Base-by-base conservation (phyloP, 2,797 vertebrate genomes). In the Cossypha dichroa region DNA sequence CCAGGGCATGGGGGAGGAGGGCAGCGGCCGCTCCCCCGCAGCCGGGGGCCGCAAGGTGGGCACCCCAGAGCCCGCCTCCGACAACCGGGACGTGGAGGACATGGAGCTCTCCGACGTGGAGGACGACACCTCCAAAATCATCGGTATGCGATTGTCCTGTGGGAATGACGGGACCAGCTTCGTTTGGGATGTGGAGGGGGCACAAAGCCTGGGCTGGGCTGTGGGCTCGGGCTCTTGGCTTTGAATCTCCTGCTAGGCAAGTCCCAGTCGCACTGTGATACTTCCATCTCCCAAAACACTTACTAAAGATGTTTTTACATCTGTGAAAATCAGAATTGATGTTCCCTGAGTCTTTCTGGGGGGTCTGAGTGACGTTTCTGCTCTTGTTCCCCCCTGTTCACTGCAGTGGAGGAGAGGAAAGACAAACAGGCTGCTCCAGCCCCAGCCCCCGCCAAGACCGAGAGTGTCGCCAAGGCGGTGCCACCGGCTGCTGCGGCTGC, bases 91-190 rank as follows among this genome's bases (percentile, higher is more conserved):
- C 2, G 98, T 98, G 82, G 99, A 99, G 54, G 99, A 99, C 97
- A 99, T 99, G 99, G 99, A 99, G 43, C 98, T 99, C 85, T 99
- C 99, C 0, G 99, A 99, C 1, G 99, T 99, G 81, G 99, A 99
- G 84, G 98, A 98, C 0, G 98, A 99, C 21, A 88, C 97, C 0
- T 94, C 98, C 0, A 97, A 97, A 85, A 98, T 98, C 56, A 98
- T 98, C 16, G 99, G 99, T 99, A 97, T 0, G 97, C 80, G 4
- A 0, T 13, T 4, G 31, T 23, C 1, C 1, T 3, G 62, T 8
- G 15, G 83, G 22, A 20, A 7, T 36, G 36, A 38, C 1, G 15
- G 16, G 15, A 4, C 2, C 4, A 13, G 58, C 60, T 40, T 13
- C 4, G 0, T 5, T 9, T 15, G 69, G 75, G 56, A 3, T 3